Evolutionary conservation across 2,797 vertebrate species (phyloP).

Genomic region (Muscicapa striata): DNA sequence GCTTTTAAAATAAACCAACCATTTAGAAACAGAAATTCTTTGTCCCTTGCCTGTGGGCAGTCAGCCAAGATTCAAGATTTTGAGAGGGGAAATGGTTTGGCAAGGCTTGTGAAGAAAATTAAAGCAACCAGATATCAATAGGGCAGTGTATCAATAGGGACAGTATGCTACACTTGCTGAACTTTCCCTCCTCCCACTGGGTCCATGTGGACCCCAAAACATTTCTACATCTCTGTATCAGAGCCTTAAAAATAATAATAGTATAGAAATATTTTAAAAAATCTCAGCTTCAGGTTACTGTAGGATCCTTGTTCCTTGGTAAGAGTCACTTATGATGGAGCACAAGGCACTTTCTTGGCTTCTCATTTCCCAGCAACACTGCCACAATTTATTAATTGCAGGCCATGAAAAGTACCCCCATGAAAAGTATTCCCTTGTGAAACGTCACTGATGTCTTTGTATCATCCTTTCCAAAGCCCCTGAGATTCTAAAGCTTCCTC

Average conservation of each 20-base stretch:
- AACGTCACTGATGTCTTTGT: neutral
- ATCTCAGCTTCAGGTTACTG: neutral
- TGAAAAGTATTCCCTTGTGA: neutral
- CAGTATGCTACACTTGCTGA: neutral
- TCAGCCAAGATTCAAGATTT: conserved; percentile 39
- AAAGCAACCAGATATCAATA: conserved; percentile 13
- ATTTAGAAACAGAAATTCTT: conserved; percentile 46
- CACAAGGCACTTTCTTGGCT: neutral
- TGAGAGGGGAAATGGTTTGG: conserved; percentile 42
- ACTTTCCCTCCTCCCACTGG: neutral
- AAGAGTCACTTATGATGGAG: neutral
- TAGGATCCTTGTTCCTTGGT: neutral
- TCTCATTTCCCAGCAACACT: neutral
- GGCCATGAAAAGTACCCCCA: neutral
- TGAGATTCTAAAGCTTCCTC: neutral
- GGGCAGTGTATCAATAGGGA: neutral
- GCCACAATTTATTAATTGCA: neutral
- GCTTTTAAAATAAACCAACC: conserved; percentile 26
- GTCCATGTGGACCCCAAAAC: neutral
- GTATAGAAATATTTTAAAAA: too few species aligned
- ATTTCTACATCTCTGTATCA: neutral
- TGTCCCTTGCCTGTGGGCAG: conserved; percentile 9
- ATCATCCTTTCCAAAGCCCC: neutral
- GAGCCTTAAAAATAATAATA: neutral
- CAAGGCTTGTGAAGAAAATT: conserved; percentile 37